Percentiles rank a stretch among this genome's conserved stretches.
phyloP scores from a whole-genome alignment of 2,888 invertebrate species.

The Glyphotaelius pellucidus region DNA sequence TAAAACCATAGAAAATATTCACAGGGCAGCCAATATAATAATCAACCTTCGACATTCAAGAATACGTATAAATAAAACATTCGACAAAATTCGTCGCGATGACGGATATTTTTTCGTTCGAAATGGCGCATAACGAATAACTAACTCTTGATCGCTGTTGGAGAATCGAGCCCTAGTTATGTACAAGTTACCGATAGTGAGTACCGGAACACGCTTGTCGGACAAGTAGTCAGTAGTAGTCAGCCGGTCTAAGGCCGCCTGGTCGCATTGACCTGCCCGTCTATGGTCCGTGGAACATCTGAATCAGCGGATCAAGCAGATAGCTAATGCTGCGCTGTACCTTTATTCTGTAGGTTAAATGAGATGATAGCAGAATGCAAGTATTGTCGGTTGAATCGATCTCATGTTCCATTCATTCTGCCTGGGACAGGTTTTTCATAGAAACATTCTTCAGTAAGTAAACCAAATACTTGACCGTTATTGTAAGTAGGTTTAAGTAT shows the following conservation, averaged over 20 bases:
- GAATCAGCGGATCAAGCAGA: neutral
- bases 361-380: neutral
- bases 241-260: neutral
- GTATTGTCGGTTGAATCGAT: neutral
- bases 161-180: neutral
- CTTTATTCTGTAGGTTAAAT: neutral
- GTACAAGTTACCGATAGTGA: neutral
- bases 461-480: neutral
- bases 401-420: neutral
- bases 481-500: neutral
- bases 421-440: neutral
- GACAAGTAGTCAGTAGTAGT: neutral
- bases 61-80: no score
- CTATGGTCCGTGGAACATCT: neutral
- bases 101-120: no score
- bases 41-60: no score
- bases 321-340: neutral
- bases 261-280: conserved; percentile 28
- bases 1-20: no score
- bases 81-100: no score
- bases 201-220: neutral
- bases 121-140: no score
- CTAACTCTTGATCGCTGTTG: no score
- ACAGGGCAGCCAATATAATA: no score
- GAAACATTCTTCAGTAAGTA: neutral